Evolutionary conservation across 1,140 invertebrate genomes (phyloP).

Genomic region (Drosophila parabipectinata): DNA sequence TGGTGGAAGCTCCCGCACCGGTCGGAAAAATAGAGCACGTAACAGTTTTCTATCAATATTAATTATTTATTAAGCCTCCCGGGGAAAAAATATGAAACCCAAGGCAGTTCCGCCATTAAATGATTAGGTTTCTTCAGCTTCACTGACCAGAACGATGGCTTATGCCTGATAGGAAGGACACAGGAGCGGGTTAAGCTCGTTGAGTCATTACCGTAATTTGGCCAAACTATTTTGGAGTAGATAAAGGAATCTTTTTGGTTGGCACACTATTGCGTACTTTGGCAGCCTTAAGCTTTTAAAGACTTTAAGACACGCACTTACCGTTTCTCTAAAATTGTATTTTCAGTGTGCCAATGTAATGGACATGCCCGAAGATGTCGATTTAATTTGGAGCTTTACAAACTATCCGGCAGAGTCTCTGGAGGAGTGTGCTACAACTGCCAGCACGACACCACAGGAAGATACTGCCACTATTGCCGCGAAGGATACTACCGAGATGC

Average conservation of each 20-base stretch:
- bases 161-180: conserved; percentile 17
- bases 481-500: conserved; percentile 96
- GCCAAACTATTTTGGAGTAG: background rate
- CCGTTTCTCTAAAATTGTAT: conserved; percentile 18
- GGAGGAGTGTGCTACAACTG: conserved; percentile 97
- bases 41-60: conserved; percentile 70
- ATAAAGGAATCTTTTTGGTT: background rate
- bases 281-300: background rate
- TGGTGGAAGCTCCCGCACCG: conserved; percentile 22
- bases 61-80: conserved; percentile 65
- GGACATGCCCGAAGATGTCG: conserved; percentile 94
- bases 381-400: conserved; percentile 98
- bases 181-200: conserved; percentile 37
- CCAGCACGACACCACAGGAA: conserved; percentile 95
- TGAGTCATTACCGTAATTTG: conserved; percentile 18
- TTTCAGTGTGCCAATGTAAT: conserved; percentile 97
- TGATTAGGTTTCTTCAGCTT: conserved; percentile 57
- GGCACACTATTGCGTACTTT: background rate
- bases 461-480: conserved; percentile 97
- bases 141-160: conserved; percentile 4
- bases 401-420: conserved; percentile 93
- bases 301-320: background rate
- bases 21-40: conserved; percentile 39
- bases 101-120: conserved; percentile 58
- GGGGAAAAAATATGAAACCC: background rate